Conservation (phyloP, 2,888 invertebrate species). For the Malthinus flaveolus region DNA sequence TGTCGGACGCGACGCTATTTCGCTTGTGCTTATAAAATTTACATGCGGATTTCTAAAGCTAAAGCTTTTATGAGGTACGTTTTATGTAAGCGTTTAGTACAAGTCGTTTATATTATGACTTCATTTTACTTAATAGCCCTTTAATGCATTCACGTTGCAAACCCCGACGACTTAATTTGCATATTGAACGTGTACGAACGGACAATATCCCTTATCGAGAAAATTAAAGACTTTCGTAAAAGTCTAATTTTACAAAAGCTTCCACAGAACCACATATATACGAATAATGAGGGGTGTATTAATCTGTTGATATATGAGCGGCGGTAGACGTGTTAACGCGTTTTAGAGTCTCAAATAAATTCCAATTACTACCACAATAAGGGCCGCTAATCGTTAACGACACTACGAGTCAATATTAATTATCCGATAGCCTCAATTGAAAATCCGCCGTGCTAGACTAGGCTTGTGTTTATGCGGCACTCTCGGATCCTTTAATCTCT, state of each 20-base stretch:
- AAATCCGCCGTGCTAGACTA: constrained; percentile 48
- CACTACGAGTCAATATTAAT: constrained; percentile 49
- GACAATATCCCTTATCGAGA: constrained; percentile 13
- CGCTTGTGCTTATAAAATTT: constrained; percentile 22
- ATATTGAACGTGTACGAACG: constrained; percentile 10
- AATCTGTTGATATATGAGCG: too few species aligned
- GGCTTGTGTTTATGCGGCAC: constrained; percentile 51
- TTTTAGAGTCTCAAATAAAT: constrained; percentile 4
- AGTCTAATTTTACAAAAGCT: neutral
- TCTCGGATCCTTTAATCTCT: constrained; percentile 52
- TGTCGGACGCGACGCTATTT: constrained; percentile 3
- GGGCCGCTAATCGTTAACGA: constrained; percentile 42
- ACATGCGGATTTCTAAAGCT: constrained; percentile 19
- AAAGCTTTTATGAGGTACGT: constrained; percentile 17
- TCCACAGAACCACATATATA: neutral
- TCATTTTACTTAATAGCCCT: constrained; percentile 22
- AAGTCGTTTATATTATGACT: constrained; percentile 19
- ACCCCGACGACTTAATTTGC: constrained; percentile 19
- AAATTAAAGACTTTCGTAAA: neutral
- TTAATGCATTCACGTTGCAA: constrained; percentile 21
- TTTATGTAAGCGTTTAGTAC: constrained; percentile 19
- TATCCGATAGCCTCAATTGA: constrained; percentile 51
- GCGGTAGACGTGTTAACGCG: neutral
- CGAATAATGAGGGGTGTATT: too few species aligned
- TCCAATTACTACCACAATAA: constrained; percentile 38